Evolutionary conservation across 35 echinoderm and acorn worm genomes (phyloP).

Genomic region (Antedon bifida): DNA sequence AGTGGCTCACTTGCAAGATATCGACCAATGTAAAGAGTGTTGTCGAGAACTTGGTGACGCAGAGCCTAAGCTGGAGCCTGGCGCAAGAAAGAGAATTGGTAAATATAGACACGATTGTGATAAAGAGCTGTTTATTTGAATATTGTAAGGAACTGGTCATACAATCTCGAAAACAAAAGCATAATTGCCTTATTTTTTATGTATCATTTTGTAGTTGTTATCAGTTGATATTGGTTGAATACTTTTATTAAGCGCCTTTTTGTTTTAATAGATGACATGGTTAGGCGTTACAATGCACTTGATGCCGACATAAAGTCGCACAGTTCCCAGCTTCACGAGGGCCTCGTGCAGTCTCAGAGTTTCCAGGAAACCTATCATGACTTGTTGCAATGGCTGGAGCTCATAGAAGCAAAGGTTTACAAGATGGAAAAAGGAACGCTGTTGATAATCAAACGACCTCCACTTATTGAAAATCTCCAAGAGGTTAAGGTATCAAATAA

Average conservation of each 20-base stretch:
- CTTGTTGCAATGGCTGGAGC: slow-evolving; percentile 84
- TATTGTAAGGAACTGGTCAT: no score
- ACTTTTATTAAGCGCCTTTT: no score
- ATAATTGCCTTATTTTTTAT: no score
- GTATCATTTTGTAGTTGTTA: no score
- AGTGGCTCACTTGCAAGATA: slow-evolving; percentile 61
- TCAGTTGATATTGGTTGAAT: no score
- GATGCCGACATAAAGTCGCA: slow-evolving; percentile 46
- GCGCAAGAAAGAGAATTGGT: slow-evolving; percentile 49
- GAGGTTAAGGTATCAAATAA: slow-evolving; percentile 56
- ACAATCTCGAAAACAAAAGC: no score
- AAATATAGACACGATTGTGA: background rate
- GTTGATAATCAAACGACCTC: slow-evolving; percentile 55
- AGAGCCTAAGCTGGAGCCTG: slow-evolving; percentile 58
- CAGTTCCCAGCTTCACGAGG: slow-evolving; percentile 58
- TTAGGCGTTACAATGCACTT: slow-evolving; percentile 47
- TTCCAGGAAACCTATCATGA: slow-evolving; percentile 74
- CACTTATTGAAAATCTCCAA: slow-evolving; percentile 79
- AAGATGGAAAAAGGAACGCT: slow-evolving; percentile 88
- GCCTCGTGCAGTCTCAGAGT: slow-evolving; percentile 47
- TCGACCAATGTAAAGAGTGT: slow-evolving; percentile 82
- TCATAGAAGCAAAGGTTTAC: slow-evolving; percentile 61
- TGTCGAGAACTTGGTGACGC: slow-evolving; percentile 61
- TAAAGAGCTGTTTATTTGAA: background rate
- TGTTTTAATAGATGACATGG: slow-evolving; percentile 6